Percentiles rank a stretch among this genome's conserved stretches.
Evolutionary conservation across 2,888 invertebrate genomes (phyloP).

Genomic region (Sericinus montela): DNA sequence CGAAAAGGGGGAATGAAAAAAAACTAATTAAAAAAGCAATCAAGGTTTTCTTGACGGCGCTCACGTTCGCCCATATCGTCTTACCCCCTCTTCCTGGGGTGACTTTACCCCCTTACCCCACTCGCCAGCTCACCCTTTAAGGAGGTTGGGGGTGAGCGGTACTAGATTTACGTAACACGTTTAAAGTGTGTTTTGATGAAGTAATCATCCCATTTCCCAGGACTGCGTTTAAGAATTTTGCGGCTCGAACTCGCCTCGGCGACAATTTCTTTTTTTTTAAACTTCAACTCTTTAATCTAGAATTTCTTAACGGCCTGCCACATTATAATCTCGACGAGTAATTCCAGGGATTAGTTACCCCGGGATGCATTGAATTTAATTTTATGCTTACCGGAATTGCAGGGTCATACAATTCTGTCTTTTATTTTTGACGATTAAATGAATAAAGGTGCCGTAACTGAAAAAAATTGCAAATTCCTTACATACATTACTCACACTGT

Average conservation of each 20-base stretch:
- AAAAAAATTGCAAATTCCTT: too few relatives aligned
- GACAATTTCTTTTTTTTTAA: conserved; percentile 51
- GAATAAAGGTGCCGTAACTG: too few relatives aligned
- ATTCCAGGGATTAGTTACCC: conserved; percentile 40
- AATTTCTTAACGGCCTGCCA: conserved; percentile 65
- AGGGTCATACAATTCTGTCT: background rate
- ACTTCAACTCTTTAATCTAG: conserved; percentile 68
- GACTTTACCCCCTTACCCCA: conserved; percentile 32
- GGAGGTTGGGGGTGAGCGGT: conserved; percentile 58
- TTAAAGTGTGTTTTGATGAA: conserved; percentile 80
- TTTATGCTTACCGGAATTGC: conserved; percentile 8
- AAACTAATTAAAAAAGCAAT: conserved; percentile 80
- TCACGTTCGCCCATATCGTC: conserved; percentile 80
- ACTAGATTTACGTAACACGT: conserved; percentile 80
- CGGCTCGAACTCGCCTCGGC: conserved; percentile 54
- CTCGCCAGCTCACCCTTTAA: conserved; percentile 54
- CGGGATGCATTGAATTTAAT: conserved; percentile 44
- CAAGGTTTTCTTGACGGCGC: conserved; percentile 80
- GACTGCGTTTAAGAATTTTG: conserved; percentile 77
- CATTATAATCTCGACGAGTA: conserved; percentile 58
- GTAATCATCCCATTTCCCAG: conserved; percentile 78
- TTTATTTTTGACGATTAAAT: background rate
- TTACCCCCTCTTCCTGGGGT: conserved; percentile 70
- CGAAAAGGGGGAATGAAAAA: conserved; percentile 75
- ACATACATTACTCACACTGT: too few relatives aligned